These are phyloP conservation scores for Oxyura jamaicensis DNA, from an alignment of 2,113 vertebrate genomes.

Conservation along the genomic window DNA sequence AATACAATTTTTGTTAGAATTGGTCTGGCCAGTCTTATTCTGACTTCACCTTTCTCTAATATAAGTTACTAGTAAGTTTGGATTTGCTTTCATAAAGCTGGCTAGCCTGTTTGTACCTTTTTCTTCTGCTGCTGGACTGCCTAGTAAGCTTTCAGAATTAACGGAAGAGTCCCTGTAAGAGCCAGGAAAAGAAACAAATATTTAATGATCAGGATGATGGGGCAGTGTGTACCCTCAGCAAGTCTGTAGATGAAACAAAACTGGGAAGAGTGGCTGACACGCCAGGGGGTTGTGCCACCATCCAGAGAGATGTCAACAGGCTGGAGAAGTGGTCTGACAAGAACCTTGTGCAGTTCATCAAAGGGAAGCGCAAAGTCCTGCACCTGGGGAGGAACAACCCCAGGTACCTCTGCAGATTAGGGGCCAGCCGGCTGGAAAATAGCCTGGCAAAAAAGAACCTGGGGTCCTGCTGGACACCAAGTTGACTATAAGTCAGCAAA, in stretches of 20 bases:
- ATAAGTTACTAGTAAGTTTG: accelerated
- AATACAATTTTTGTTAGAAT: not conserved
- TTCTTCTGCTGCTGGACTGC: not conserved
- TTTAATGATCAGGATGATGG: not conserved
- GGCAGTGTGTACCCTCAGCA: not conserved
- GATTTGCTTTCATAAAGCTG: not conserved
- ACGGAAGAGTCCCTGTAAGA: not conserved
- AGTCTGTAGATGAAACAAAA: not conserved
- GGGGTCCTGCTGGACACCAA: not conserved
- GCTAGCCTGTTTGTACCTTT: not conserved
- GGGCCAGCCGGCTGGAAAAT: not conserved
- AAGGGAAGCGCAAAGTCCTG: not conserved
- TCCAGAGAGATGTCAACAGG: not conserved
- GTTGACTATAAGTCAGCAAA: not conserved
- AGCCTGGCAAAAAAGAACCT: not conserved
- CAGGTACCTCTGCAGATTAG: not conserved
- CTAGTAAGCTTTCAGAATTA: not conserved
- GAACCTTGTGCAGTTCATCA: not conserved
- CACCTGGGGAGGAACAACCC: not conserved
- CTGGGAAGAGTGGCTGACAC: not conserved
- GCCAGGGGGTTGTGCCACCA: not conserved
- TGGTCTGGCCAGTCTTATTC: not conserved
- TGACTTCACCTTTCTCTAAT: not conserved
- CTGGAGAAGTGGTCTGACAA: not conserved
- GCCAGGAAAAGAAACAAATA: not conserved